phyloP scores from a whole-genome alignment of 2,113 vertebrate species.

The Pterocles burchelli region DNA sequence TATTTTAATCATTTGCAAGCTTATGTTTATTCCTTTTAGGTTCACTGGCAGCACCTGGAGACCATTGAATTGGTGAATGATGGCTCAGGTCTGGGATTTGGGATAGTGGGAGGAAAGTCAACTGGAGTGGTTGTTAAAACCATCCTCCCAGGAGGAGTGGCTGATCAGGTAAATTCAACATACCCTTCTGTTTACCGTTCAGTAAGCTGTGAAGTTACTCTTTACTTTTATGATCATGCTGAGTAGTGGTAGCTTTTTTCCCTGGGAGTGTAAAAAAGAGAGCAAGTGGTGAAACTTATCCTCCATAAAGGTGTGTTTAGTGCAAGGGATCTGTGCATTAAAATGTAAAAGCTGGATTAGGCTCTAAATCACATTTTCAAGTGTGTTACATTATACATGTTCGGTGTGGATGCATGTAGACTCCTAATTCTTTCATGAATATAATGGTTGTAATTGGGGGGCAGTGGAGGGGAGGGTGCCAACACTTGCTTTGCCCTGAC shows the following conservation, averaged over 20 bases:
- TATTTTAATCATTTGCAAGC: neutral
- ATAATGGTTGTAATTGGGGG: neutral
- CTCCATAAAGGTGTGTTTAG: neutral
- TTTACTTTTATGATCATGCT: neutral
- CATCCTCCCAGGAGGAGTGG: slow-evolving; percentile 91
- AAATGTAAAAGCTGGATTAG: neutral
- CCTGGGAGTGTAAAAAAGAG: neutral
- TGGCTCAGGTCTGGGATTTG: slow-evolving; percentile 92
- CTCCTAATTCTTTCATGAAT: neutral
- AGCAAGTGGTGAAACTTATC: neutral
- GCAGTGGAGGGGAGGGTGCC: no score
- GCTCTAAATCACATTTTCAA: neutral
- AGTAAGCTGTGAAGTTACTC: neutral
- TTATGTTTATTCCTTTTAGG: slow-evolving; percentile 68
- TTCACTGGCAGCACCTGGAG: slow-evolving; percentile 92
- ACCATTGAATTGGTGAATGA: slow-evolving; percentile 93
- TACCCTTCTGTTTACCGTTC: neutral
- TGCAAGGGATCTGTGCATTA: neutral
- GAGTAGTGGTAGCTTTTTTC: neutral
- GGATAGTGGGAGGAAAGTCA: slow-evolving; percentile 92
- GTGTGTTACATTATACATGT: neutral
- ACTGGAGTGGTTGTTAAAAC: slow-evolving; percentile 96
- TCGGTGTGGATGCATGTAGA: neutral
- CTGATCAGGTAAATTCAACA: slow-evolving; percentile 85
- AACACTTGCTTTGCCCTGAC: fast-evolving